These are phyloP conservation scores for Apamea sordens DNA, from an alignment of 2,888 invertebrate species.

Conservation along the genomic window DNA sequence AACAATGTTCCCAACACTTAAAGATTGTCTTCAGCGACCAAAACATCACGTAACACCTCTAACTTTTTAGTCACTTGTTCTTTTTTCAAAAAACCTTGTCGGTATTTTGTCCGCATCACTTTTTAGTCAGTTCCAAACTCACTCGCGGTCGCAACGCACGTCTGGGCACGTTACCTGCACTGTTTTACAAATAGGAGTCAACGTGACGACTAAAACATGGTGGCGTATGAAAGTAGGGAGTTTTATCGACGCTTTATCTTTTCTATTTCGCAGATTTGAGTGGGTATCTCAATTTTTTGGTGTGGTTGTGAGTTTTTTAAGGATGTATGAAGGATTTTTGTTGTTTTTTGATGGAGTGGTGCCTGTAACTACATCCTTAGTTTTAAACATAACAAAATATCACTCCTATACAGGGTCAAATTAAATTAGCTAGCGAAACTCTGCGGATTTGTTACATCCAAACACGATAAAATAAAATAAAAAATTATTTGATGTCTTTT, in stretches of 20 bases:
- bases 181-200: constrained; percentile 50
- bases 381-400: too few relatives aligned
- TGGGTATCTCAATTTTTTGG: not conserved
- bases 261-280: constrained; percentile 11
- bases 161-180: constrained; percentile 56
- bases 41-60: not conserved
- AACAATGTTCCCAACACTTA: constrained; percentile 2
- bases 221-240: constrained; percentile 4
- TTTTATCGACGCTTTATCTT: constrained; percentile 19
- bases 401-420: not conserved
- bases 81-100: constrained; percentile 22
- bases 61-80: constrained; percentile 31
- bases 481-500: too few relatives aligned
- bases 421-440: too few relatives aligned
- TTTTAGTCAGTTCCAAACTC: constrained; percentile 42
- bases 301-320: not conserved
- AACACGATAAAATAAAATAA: too few relatives aligned
- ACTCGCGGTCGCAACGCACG: constrained; percentile 47
- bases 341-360: not conserved
- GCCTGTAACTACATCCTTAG: too few relatives aligned
- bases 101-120: constrained; percentile 31
- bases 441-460: too few relatives aligned
- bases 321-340: not conserved
- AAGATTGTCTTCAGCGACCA: constrained; percentile 8
- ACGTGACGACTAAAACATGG: constrained; percentile 42